phyloP scores from a whole-genome alignment of 2,113 vertebrate species.

The Drymodes brunneopygia region DNA sequence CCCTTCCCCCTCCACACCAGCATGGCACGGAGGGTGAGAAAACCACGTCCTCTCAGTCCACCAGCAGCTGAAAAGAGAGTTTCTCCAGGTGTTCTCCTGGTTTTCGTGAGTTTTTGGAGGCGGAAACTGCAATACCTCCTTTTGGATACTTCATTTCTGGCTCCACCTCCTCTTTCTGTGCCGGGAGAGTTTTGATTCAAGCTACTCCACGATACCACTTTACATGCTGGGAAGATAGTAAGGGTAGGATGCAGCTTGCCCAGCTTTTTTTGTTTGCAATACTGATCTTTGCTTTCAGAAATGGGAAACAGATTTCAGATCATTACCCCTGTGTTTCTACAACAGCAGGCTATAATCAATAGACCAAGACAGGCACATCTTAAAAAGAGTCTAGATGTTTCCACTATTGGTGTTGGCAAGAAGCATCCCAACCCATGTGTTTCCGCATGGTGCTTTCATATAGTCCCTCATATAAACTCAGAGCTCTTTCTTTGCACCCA shows the following conservation, averaged over 20 bases:
- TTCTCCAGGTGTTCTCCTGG: no score
- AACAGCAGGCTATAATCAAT: neutral
- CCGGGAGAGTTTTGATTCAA: no score
- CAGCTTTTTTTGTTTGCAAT: neutral
- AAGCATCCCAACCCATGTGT: neutral
- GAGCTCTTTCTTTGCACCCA: neutral
- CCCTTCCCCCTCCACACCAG: no score
- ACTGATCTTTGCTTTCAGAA: neutral
- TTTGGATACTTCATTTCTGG: no score
- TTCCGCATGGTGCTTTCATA: neutral
- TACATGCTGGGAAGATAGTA: neutral
- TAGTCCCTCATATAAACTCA: neutral
- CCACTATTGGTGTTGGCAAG: neutral
- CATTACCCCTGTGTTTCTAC: neutral
- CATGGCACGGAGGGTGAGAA: no score
- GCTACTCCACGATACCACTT: neutral
- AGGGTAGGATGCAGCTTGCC: neutral
- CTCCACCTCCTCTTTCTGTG: no score
- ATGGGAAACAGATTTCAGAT: neutral
- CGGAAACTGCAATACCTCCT: no score
- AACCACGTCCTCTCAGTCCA: no score
- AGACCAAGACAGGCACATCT: neutral
- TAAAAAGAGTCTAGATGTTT: neutral
- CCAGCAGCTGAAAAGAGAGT: no score
- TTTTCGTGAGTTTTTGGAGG: no score